A percentile compares a stretch with the other conserved stretches of the same genome.
Conservation (phyloP, 2,888 invertebrate species). For the Diaphora mendica region DNA sequence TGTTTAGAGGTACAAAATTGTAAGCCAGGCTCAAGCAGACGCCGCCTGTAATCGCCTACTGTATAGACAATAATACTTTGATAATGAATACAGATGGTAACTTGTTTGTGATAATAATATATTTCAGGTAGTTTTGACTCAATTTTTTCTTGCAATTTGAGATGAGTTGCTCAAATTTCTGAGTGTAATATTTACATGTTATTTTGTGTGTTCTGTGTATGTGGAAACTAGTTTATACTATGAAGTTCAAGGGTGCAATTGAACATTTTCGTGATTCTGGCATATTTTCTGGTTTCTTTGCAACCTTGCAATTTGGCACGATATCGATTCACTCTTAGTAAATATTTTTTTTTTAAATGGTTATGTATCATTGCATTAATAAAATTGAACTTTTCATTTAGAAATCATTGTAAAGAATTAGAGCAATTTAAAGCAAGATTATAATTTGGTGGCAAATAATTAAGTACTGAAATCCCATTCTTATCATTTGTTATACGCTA, state of each 20-base stretch:
- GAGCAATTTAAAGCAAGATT: neutral
- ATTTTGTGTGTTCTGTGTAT: neutral
- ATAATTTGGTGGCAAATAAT: neutral
- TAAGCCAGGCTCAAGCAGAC: constrained; percentile 47
- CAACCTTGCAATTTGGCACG: too few relatives aligned
- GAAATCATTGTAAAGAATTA: neutral
- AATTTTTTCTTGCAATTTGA: neutral
- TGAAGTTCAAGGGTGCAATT: too few relatives aligned
- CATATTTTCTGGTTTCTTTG: too few relatives aligned
- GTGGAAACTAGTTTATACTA: too few relatives aligned
- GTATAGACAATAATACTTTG: constrained; percentile 44
- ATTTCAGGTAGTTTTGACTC: neutral
- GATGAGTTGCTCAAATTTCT: neutral
- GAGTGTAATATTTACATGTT: neutral
- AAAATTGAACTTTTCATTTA: neutral
- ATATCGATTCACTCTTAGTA: too few relatives aligned
- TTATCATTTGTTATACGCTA: too few relatives aligned
- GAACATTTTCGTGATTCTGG: too few relatives aligned
- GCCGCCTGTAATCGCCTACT: constrained; percentile 47
- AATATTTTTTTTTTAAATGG: too few relatives aligned
- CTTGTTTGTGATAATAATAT: constrained; percentile 21
- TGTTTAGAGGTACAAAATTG: constrained; percentile 54
- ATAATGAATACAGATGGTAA: constrained; percentile 46
- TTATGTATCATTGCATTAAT: too few relatives aligned
- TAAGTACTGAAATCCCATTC: neutral